Percentiles rank a stretch among this genome's conserved stretches.
These are phyloP conservation scores for Sciurus niger DNA, from an alignment of 2,113 vertebrate genomes.

Conservation along the genomic window DNA sequence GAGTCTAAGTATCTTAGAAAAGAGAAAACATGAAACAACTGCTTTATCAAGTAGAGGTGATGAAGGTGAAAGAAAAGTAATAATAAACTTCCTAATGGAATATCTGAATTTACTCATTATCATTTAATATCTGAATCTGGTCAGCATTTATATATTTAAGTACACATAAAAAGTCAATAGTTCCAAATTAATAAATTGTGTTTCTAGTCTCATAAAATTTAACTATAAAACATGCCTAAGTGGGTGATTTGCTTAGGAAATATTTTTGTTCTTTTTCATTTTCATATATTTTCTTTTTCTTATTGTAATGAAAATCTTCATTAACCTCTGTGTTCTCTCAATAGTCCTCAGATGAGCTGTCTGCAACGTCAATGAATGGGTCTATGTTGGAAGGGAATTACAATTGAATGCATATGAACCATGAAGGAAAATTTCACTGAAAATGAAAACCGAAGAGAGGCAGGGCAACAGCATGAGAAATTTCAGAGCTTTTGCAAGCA, in stretches of 20 bases:
- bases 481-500: neutral
- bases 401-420: constrained; percentile 13
- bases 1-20: neutral
- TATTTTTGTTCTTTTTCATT: neutral
- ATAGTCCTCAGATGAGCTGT: neutral
- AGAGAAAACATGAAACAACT: neutral
- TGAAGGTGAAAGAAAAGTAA: neutral
- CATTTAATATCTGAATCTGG: neutral
- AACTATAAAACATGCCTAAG: neutral
- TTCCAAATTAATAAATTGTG: neutral
- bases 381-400: neutral
- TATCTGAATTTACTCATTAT: neutral
- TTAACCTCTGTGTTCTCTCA: neutral
- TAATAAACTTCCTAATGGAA: neutral
- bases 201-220: neutral
- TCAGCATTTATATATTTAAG: neutral
- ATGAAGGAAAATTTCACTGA: neutral
- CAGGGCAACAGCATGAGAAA: neutral
- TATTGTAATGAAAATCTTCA: neutral
- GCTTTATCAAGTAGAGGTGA: neutral
- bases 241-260: neutral
- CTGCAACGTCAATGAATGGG: neutral
- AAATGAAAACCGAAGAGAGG: neutral
- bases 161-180: neutral
- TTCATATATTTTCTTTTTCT: neutral